Evolutionary conservation across 2,113 vertebrate species (phyloP).

Genomic region (Solea solea): DNA sequence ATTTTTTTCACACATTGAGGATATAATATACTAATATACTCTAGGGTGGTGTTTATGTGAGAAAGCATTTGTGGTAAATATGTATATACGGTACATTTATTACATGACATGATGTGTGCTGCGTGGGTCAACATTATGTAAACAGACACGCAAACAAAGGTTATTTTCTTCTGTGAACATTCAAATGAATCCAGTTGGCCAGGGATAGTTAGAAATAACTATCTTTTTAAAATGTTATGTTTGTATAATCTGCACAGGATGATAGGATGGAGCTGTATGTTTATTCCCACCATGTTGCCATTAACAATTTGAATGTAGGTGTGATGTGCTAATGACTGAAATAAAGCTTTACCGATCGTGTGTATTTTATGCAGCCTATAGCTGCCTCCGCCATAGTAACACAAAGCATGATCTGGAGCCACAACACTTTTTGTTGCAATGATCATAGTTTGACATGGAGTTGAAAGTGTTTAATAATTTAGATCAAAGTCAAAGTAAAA

Average conservation of each 20-base stretch:
- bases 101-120: too few species aligned
- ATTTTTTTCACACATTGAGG: constrained; percentile 3
- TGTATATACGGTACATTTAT: not conserved
- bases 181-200: not conserved
- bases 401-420: constrained; percentile 8
- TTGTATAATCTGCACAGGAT: too few species aligned
- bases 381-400: constrained; percentile 1
- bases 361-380: constrained; percentile 8
- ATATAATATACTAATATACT: not conserved
- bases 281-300: too few species aligned
- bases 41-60: not conserved
- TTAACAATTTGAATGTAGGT: not conserved
- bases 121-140: not conserved
- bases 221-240: too few species aligned
- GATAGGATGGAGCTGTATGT: too few species aligned
- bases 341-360: not conserved
- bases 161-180: too few species aligned
- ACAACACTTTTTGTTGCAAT: not conserved
- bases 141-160: not conserved
- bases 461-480: constrained; percentile 38
- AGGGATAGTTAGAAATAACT: not conserved
- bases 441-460: constrained; percentile 26
- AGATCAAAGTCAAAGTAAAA: constrained; percentile 53
- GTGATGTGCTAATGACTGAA: not conserved
- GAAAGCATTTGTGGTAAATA: not conserved